Base-by-base conservation (phyloP, 2,113 vertebrate genomes). In the Erinaceus europaeus region DNA sequence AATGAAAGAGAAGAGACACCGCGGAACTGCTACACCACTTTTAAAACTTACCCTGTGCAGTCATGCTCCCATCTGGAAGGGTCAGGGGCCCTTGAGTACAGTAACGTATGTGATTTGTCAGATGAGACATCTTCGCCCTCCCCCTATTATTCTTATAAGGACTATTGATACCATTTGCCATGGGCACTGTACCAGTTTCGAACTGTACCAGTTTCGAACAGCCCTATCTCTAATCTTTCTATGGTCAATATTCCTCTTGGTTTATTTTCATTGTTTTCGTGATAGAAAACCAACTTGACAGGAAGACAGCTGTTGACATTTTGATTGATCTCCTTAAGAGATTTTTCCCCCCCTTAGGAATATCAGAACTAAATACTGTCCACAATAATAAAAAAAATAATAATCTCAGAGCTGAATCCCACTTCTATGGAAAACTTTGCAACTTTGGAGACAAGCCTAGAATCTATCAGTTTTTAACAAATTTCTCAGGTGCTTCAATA, bases 221-320 rank as follows among this genome's bases (percentile, higher is more conserved):
- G n/a, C n/a, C n/a, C n/a, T n/a, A n/a, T n/a, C 71, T 83, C 20
- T 68, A 59, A 46, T 46, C 21, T 59, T 83, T 68, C 44, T 40
- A 91, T 71, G 7, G 32, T 17, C 75, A n/a, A 40, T 17, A 59
- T 64, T 84, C 34, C 15, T 86, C 42, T 72, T 89, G 32, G 27
- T 86, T 72, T 42, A 14, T 55, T 67, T 79, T 27, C 38, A 76
- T 20, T 83, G 25, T 55, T 88, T 91, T 78, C 65, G n/a, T 65
- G 72, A n/a, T 44, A 72, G 38, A 80, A 79, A 87, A 29, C 46
- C 34, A 84, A 57, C 40, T n/a, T 50, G 38, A 68, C 4, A 13
- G 20, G 57, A 84, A 61, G 68, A 71, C 5, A 84, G 25, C 3
- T 32, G n/a, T 27, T 18, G 59, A 40, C n/a, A 61, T 57, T 36